A percentile compares a stretch with the other conserved stretches of the same genome.
These are phyloP conservation scores for Aphelenchoides besseyi DNA, from an alignment of 1,140 invertebrate species.

Conservation along the genomic window DNA sequence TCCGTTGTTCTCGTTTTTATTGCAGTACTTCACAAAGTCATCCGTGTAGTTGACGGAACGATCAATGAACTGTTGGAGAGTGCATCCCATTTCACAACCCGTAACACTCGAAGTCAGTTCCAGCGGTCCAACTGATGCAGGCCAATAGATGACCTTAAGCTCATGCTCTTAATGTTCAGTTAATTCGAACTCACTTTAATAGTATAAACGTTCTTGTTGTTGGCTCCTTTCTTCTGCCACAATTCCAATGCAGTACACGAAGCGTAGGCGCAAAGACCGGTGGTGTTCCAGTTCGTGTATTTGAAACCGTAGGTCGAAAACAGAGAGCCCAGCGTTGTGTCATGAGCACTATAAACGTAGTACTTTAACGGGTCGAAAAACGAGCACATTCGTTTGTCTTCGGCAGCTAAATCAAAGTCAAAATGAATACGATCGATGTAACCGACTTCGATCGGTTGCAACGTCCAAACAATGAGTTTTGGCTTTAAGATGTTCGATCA, in stretches of 20 bases:
- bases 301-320: slow-evolving; percentile 36
- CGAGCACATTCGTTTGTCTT: background rate
- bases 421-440: background rate
- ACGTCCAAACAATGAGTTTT: slow-evolving; percentile 11
- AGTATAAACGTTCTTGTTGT: slow-evolving; percentile 1
- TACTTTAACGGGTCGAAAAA: slow-evolving; percentile 36
- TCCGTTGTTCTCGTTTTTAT: background rate
- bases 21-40: slow-evolving; percentile 7
- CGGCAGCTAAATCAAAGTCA: background rate
- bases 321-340: slow-evolving; percentile 33
- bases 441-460: background rate
- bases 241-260: slow-evolving; percentile 40
- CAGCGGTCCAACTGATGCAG: background rate
- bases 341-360: slow-evolving; percentile 44
- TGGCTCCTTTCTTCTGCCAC: slow-evolving; percentile 22
- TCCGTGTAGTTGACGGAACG: slow-evolving; percentile 8
- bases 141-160: slow-evolving; percentile 30
- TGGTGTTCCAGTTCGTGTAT: slow-evolving; percentile 30
- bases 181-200: slow-evolving; percentile 2
- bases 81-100: slow-evolving; percentile 25
- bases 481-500: slow-evolving; percentile 13
- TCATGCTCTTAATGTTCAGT: slow-evolving; percentile 4
- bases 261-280: slow-evolving; percentile 29
- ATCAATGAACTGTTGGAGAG: slow-evolving; percentile 25
- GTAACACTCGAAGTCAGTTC: slow-evolving; percentile 18